Conservation (phyloP, 2,888 invertebrate species). For the Protonemura montana region DNA sequence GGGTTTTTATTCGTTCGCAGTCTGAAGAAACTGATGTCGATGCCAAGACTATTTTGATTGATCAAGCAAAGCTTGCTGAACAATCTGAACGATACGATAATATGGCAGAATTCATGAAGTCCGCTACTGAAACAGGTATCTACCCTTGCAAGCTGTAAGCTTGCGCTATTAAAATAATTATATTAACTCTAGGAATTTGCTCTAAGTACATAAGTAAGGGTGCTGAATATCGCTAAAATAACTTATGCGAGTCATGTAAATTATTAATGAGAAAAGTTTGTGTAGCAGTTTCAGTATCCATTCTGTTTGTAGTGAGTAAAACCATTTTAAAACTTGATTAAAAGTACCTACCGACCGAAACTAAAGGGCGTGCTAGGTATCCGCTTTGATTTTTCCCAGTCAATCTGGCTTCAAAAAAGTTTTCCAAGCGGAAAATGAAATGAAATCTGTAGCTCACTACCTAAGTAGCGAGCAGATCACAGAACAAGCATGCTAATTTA, state of each 20-base stretch:
- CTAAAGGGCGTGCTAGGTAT: too few relatives aligned
- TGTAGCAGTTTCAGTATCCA: neutral
- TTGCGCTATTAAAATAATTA: neutral
- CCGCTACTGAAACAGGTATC: conserved; percentile 84
- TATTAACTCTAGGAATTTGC: neutral
- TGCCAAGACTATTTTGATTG: conserved; percentile 94
- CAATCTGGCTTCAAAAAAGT: too few relatives aligned
- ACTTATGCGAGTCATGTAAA: neutral
- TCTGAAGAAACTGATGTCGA: neutral
- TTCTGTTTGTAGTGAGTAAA: neutral
- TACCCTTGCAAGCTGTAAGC: neutral
- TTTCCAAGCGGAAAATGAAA: too few relatives aligned
- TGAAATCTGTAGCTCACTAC: too few relatives aligned
- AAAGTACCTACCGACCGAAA: neutral
- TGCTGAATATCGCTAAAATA: neutral
- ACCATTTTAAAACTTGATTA: neutral
- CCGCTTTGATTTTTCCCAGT: too few relatives aligned
- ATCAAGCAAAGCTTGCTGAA: conserved; percentile 98
- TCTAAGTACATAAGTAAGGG: neutral
- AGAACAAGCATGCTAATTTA: neutral
- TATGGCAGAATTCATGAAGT: conserved; percentile 99
- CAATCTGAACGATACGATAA: conserved; percentile 98
- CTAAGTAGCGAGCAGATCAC: too few relatives aligned
- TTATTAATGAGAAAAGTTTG: neutral
- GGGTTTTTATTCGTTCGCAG: neutral